Conservation (phyloP, 1,140 invertebrate genomes). For the Penaeus vannamei region DNA sequence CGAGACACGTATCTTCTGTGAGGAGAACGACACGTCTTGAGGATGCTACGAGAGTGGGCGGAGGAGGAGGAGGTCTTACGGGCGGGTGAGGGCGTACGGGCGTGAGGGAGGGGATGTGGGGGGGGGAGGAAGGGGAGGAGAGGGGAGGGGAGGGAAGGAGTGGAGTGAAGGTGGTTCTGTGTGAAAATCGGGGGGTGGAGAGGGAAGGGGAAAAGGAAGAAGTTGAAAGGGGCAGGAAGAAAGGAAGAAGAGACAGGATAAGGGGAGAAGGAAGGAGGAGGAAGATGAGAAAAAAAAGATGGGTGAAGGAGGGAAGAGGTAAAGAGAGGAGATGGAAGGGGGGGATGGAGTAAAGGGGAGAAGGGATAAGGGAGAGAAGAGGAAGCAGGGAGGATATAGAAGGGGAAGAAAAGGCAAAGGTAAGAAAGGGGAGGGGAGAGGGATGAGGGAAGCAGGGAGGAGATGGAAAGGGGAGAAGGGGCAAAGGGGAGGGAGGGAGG, state of each 20-base stretch:
- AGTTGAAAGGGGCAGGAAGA: not conserved
- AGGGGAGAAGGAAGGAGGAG: not conserved
- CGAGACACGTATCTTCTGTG: conserved; percentile 23
- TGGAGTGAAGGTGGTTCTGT: not conserved
- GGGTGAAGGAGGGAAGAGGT: not conserved
- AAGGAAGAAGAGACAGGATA: too few relatives aligned
- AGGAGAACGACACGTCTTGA: conserved; percentile 29
- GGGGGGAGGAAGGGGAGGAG: too few relatives aligned
- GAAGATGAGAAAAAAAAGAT: too few relatives aligned
- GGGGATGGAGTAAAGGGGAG: not conserved
- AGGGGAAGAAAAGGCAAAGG: too few relatives aligned
- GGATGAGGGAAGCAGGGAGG: too few relatives aligned
- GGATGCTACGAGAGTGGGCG: conserved; percentile 2
- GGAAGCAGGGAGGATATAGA: too few relatives aligned
- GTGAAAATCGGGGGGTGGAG: not conserved
- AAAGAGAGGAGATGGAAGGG: not conserved
- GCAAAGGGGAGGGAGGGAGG: not conserved
- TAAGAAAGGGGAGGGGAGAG: too few relatives aligned
- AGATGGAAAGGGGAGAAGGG: not conserved
- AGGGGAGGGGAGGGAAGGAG: not conserved
- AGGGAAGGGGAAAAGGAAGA: not conserved
- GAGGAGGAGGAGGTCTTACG: not conserved
- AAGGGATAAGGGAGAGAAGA: too few relatives aligned
- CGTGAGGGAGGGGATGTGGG: not conserved
- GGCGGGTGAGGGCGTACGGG: not conserved